phyloP scores from a whole-genome alignment of 2,113 vertebrate genomes.

The Rhinopomastus cyanomelas region DNA sequence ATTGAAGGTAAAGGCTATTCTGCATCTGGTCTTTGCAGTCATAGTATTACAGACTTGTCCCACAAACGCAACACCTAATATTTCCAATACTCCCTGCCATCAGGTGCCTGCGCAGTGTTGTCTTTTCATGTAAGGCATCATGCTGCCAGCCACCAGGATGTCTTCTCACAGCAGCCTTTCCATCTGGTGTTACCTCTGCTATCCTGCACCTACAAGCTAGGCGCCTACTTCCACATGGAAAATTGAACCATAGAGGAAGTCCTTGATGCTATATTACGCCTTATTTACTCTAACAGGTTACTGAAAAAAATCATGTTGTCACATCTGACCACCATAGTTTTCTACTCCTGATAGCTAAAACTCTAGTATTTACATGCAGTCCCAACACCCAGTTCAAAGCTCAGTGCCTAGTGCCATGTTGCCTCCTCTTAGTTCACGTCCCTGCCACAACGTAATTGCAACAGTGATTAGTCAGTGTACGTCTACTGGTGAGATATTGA shows the following conservation, averaged over 20 bases:
- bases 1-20: neutral
- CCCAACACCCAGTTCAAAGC: neutral
- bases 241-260: neutral
- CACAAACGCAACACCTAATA: neutral
- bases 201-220: neutral
- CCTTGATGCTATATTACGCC: neutral
- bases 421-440: neutral
- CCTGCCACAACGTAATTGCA: neutral
- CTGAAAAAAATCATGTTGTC: fast-evolving
- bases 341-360: neutral
- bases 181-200: neutral
- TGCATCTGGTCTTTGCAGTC: neutral
- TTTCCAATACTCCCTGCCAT: neutral
- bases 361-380: neutral
- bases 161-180: neutral
- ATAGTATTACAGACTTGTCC: neutral
- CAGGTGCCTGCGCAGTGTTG: neutral
- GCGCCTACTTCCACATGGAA: fast-evolving
- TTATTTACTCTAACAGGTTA: neutral
- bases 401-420: fast-evolving
- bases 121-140: neutral
- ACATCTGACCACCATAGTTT: neutral
- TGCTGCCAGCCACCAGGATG: neutral
- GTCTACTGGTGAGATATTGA: neutral
- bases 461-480: neutral